Conservation (phyloP, 1,140 invertebrate genomes). For the Drosophila ogumai region DNA sequence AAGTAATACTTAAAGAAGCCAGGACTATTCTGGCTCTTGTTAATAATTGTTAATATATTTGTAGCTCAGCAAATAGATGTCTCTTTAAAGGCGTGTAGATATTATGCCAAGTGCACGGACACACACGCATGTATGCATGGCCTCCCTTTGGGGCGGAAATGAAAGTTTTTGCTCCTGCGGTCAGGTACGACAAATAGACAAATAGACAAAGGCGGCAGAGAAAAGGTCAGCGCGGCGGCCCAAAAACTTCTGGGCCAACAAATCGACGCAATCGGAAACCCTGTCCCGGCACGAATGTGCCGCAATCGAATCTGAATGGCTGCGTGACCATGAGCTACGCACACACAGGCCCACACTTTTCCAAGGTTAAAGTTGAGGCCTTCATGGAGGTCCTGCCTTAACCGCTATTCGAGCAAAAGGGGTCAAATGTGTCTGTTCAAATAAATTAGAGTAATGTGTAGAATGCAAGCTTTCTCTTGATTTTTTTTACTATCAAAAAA, state of each 20-base stretch:
- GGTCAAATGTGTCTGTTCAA: neutral
- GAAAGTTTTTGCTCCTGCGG: slow-evolving; percentile 48
- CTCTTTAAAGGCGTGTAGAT: neutral
- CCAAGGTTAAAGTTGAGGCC: slow-evolving; percentile 19
- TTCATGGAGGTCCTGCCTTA: slow-evolving; percentile 9
- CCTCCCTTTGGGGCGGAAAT: slow-evolving; percentile 25
- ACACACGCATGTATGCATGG: slow-evolving; percentile 1
- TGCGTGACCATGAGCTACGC: slow-evolving; percentile 17
- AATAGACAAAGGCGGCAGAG: slow-evolving; percentile 37
- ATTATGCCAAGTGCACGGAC: neutral
- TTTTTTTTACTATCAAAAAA: neutral
- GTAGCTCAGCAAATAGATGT: neutral
- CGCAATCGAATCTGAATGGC: slow-evolving; percentile 46
- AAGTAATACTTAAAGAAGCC: neutral
- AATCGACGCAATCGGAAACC: slow-evolving; percentile 49
- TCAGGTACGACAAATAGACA: slow-evolving; percentile 51
- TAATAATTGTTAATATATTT: neutral
- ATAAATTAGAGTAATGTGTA: neutral
- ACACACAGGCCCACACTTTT: neutral
- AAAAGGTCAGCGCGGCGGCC: slow-evolving; percentile 25
- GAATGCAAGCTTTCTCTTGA: no score
- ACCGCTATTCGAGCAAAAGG: neutral
- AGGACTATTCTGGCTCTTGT: neutral
- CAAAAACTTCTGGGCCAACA: slow-evolving; percentile 40
- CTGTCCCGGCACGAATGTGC: slow-evolving; percentile 24